These are phyloP conservation scores for Epinotia ramella DNA, from an alignment of 2,888 invertebrate genomes.

Conservation along the genomic window DNA sequence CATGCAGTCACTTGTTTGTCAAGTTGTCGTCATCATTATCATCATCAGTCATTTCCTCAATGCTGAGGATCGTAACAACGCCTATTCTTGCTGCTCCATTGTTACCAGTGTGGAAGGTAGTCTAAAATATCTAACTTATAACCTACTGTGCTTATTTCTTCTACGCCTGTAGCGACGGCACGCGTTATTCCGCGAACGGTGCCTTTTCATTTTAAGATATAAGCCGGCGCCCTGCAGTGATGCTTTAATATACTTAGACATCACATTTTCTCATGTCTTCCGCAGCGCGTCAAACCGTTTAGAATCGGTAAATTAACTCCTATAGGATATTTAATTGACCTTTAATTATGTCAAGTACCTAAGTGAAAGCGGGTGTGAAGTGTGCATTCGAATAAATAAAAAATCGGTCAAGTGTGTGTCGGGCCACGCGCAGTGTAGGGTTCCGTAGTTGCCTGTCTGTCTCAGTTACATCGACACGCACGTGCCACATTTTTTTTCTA, in stretches of 20 bases:
- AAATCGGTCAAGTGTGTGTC: too few relatives aligned
- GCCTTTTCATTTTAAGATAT: conserved; percentile 44
- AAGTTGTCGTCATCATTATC: too few relatives aligned
- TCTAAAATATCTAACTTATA: not conserved
- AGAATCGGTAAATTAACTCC: conserved; percentile 20
- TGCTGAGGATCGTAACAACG: too few relatives aligned
- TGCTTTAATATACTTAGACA: conserved; percentile 40
- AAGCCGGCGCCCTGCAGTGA: conserved; percentile 43
- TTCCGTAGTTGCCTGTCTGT: too few relatives aligned
- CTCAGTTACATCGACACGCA: too few relatives aligned
- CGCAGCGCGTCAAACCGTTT: conserved; percentile 26
- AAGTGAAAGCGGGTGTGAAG: not conserved
- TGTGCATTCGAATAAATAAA: not conserved
- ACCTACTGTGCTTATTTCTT: conserved; percentile 5
- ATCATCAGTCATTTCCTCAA: too few relatives aligned
- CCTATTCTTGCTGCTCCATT: too few relatives aligned
- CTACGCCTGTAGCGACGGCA: conserved; percentile 1
- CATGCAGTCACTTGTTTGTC: too few relatives aligned
- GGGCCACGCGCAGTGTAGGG: too few relatives aligned
- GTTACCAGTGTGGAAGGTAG: too few relatives aligned
- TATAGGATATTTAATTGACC: conserved; percentile 5
- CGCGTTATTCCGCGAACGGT: conserved; percentile 39
- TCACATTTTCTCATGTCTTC: conserved; percentile 44
- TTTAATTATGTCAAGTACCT: not conserved
- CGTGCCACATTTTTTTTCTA: too few relatives aligned